Conservation (phyloP, 2,888 invertebrate genomes). For the Stenodema calcarata region DNA sequence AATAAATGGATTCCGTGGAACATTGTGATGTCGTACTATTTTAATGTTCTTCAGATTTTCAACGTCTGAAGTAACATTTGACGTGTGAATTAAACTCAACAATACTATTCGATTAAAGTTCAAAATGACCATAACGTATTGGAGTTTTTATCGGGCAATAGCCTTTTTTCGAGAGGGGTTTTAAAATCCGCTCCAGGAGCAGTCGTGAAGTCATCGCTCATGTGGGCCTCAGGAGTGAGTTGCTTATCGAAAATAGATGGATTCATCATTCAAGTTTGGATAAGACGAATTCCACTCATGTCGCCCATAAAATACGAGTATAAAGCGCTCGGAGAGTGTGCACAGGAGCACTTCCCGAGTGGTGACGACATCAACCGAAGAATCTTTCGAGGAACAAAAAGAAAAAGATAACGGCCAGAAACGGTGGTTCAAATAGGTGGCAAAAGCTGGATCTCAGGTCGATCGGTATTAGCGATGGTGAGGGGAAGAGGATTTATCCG, state of each 20-base stretch:
- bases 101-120: constrained; percentile 5
- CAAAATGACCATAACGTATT: not conserved
- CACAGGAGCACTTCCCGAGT: not conserved
- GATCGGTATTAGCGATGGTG: not conserved
- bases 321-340: not conserved
- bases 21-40: constrained; percentile 5
- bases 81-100: not conserved
- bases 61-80: not conserved
- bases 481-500: not conserved
- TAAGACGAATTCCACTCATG: not conserved
- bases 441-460: not conserved
- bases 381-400: not conserved
- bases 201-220: not conserved
- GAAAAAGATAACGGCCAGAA: not conserved
- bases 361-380: not conserved
- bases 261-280: constrained; percentile 29
- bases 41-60: constrained; percentile 16
- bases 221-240: not conserved
- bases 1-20: constrained; percentile 19
- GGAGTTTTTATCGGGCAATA: not conserved
- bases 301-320: not conserved
- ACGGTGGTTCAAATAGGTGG: not conserved
- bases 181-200: not conserved
- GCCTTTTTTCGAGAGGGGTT: not conserved
- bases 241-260: constrained; percentile 39